Conservation (phyloP, 2,113 vertebrate species). For the Ochotona princeps region DNA sequence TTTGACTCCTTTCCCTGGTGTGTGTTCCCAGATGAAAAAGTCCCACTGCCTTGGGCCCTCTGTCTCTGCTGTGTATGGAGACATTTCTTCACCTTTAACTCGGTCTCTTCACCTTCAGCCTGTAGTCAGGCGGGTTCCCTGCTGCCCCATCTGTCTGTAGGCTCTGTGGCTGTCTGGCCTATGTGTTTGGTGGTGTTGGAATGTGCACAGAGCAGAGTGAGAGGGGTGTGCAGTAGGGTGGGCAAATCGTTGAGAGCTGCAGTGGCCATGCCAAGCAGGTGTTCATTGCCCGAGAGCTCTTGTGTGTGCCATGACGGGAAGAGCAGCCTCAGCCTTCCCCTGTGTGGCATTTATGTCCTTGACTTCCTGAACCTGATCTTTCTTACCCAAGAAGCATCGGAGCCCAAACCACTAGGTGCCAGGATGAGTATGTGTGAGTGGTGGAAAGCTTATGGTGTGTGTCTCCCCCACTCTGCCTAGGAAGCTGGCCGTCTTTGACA, state of each 20-base stretch:
- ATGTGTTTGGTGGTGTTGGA: neutral
- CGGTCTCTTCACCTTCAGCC: too few species aligned
- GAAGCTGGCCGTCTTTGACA: conserved; percentile 96
- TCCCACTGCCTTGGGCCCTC: neutral
- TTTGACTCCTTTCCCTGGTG: neutral
- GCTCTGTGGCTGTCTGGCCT: neutral
- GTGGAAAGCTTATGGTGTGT: neutral
- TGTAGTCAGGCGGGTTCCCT: neutral
- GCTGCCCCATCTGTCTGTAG: neutral
- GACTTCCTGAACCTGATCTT: neutral
- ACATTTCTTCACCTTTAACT: too few species aligned
- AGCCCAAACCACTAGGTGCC: rapidly evolving
- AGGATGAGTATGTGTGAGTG: rapidly evolving
- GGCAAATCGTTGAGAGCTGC: rapidly evolving
- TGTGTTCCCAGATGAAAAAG: too few species aligned
- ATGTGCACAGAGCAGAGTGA: too few species aligned
- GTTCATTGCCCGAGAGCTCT: neutral
- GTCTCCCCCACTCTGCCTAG: conserved; percentile 80
- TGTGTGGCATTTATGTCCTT: too few species aligned
- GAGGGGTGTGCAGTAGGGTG: too few species aligned
- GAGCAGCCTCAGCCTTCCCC: neutral
- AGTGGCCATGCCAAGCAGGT: rapidly evolving
- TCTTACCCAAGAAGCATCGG: neutral
- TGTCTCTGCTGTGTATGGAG: too few species aligned
- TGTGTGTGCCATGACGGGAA: neutral